phyloP scores from a whole-genome alignment of 2,888 invertebrate genomes.

The Mesorhabditis sp. region DNA sequence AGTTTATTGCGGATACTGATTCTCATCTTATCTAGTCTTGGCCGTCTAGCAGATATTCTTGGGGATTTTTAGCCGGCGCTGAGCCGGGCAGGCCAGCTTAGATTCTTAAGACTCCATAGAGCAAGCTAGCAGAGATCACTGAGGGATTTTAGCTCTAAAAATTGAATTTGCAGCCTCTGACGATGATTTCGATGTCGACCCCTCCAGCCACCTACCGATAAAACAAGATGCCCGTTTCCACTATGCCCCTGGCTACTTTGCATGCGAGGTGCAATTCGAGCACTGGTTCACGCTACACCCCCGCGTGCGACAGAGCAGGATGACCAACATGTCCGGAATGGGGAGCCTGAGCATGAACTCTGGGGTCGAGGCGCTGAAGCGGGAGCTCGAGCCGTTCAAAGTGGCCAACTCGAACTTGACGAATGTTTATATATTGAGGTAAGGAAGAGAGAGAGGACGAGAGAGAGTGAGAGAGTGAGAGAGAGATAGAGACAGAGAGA shows the following conservation, averaged over 20 bases:
- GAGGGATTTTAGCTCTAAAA: neutral
- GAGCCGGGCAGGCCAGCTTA: no score
- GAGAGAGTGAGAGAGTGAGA: neutral
- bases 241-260: conserved; percentile 71
- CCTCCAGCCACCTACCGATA: neutral
- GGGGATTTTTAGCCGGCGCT: no score
- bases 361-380: conserved; percentile 28
- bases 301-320: conserved; percentile 13
- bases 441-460: neutral
- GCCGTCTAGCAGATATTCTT: no score
- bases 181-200: neutral
- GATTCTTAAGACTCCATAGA: no score
- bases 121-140: no score
- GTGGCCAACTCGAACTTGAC: conserved; percentile 27
- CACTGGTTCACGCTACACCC: conserved; percentile 25
- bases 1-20: no score
- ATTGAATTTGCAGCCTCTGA: neutral
- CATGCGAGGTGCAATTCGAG: conserved; percentile 66
- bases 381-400: conserved; percentile 28
- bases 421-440: conserved; percentile 33
- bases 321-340: neutral
- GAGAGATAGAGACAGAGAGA: neutral
- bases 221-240: conserved; percentile 21
- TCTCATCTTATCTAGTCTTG: no score
- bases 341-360: conserved; percentile 7